These are phyloP conservation scores for Channa striata DNA, from an alignment of 2,797 vertebrate species.

Conservation along the genomic window DNA sequence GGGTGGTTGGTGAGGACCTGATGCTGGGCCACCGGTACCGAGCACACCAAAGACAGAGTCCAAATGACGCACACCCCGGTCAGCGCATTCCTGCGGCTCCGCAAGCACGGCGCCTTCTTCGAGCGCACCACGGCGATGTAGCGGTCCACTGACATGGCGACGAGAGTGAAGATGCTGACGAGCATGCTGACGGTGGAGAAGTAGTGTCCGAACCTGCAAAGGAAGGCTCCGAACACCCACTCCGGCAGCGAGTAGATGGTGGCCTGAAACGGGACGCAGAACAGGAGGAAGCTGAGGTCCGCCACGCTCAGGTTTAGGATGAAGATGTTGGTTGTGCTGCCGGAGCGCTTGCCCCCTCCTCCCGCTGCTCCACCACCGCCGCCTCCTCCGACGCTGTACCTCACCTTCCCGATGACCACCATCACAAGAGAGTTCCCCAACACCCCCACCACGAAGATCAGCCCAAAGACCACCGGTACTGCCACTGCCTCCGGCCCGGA, in stretches of 20 bases:
- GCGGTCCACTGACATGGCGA: conserved; percentile 89
- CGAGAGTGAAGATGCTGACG: conserved; percentile 91
- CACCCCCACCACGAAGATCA: conserved; percentile 88
- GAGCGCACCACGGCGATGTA: conserved; percentile 89
- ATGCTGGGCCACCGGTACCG: conserved; percentile 87
- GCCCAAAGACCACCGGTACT: conserved; percentile 86
- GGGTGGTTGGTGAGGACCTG: conserved; percentile 81
- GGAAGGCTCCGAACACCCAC: conserved; percentile 88
- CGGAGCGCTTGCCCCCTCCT: conserved; percentile 25
- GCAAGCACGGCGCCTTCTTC: conserved; percentile 75
- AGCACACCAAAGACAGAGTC: conserved; percentile 82
- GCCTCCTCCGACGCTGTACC: conserved; percentile 25
- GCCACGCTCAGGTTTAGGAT: conserved; percentile 90
- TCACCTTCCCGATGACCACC: conserved; percentile 82
- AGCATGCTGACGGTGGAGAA: conserved; percentile 85
- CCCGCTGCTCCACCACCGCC: background rate
- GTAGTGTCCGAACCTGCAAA: conserved; percentile 89
- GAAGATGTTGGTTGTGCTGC: conserved; percentile 88
- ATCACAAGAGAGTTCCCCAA: conserved; percentile 88
- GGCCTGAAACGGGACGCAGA: conserved; percentile 86
- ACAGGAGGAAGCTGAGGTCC: conserved; percentile 87
- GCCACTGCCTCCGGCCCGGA: conserved; percentile 78
- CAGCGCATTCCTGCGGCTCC: conserved; percentile 84
- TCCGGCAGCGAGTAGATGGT: conserved; percentile 87
- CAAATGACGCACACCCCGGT: conserved; percentile 82